Evolutionary conservation across 2,888 invertebrate species (phyloP).

Genomic region (Dicyrtomina minuta): DNA sequence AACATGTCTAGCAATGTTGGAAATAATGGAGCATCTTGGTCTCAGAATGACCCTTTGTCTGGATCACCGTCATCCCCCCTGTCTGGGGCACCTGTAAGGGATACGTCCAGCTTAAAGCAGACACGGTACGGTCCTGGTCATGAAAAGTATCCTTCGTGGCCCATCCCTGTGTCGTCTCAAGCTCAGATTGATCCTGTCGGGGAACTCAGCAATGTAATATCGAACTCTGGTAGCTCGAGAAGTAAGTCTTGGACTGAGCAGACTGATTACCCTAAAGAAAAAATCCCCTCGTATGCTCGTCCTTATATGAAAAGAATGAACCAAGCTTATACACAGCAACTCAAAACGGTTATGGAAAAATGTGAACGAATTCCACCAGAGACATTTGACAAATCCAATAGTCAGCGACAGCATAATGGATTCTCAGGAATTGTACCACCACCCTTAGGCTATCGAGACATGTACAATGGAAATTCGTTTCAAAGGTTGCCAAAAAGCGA

Average conservation of each 20-base stretch:
- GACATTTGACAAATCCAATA: slow-evolving; percentile 37
- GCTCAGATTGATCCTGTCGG: slow-evolving; percentile 61
- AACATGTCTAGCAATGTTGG: slow-evolving; percentile 29
- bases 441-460: slow-evolving; percentile 57
- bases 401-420: slow-evolving; percentile 24
- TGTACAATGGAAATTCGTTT: slow-evolving; percentile 54
- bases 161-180: slow-evolving; percentile 61
- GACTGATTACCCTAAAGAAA: slow-evolving; percentile 70
- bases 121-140: slow-evolving; percentile 70
- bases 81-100: slow-evolving; percentile 63
- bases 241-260: slow-evolving; percentile 73
- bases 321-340: slow-evolving; percentile 64
- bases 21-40: too few relatives aligned
- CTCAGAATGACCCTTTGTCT: slow-evolving; percentile 14
- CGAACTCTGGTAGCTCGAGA: slow-evolving; percentile 61
- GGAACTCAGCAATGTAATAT: slow-evolving; percentile 30
- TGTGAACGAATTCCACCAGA: slow-evolving; percentile 64
- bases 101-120: slow-evolving; percentile 68
- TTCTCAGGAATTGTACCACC: slow-evolving; percentile 46
- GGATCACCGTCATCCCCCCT: slow-evolving; percentile 19
- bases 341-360: slow-evolving; percentile 71
- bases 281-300: slow-evolving; percentile 63
- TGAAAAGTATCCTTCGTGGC: slow-evolving; percentile 76
- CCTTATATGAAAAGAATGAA: slow-evolving; percentile 66
- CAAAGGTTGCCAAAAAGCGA: slow-evolving; percentile 58